These are phyloP conservation scores for Phalangium opilio DNA, from an alignment of 2,888 invertebrate species.

Conservation along the genomic window DNA sequence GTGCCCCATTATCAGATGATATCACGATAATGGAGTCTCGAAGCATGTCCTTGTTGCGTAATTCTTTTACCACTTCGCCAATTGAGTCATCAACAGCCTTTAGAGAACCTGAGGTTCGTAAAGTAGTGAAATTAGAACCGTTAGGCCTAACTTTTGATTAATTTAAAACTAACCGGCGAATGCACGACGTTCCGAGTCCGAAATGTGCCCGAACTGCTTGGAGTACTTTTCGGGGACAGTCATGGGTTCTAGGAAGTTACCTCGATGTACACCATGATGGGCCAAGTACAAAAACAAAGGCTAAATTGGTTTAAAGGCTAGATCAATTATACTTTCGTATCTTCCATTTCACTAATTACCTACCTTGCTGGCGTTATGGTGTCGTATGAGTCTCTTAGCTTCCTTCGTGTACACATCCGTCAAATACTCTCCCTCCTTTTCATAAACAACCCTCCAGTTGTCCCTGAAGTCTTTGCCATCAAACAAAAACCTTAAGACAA, in stretches of 20 bases:
- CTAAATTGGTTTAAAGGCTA: no score
- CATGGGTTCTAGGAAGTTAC: slow-evolving; percentile 63
- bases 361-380: slow-evolving; percentile 41
- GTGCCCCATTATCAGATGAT: slow-evolving; percentile 73
- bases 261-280: slow-evolving; percentile 78
- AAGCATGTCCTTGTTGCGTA: slow-evolving; percentile 50
- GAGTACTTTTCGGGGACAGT: slow-evolving; percentile 58
- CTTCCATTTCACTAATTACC: no score
- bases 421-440: slow-evolving; percentile 62
- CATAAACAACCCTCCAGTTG: slow-evolving; percentile 52
- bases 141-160: no score
- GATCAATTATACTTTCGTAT: no score
- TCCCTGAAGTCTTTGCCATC: slow-evolving; percentile 45
- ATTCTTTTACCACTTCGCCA: slow-evolving; percentile 53
- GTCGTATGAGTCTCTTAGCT: slow-evolving; percentile 50
- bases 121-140: no score
- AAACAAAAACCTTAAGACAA: no score
- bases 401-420: slow-evolving; percentile 68
- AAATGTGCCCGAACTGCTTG: slow-evolving; percentile 48
- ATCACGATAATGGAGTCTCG: slow-evolving; percentile 69
- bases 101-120: slow-evolving; percentile 61
- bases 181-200: slow-evolving; percentile 44
- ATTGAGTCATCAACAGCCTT: slow-evolving; percentile 69
- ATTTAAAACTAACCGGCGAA: slow-evolving; percentile 49
- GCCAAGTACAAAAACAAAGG: slow-evolving; percentile 76